Conservation (phyloP, 2,888 invertebrate genomes). For the Noctua fimbriata region DNA sequence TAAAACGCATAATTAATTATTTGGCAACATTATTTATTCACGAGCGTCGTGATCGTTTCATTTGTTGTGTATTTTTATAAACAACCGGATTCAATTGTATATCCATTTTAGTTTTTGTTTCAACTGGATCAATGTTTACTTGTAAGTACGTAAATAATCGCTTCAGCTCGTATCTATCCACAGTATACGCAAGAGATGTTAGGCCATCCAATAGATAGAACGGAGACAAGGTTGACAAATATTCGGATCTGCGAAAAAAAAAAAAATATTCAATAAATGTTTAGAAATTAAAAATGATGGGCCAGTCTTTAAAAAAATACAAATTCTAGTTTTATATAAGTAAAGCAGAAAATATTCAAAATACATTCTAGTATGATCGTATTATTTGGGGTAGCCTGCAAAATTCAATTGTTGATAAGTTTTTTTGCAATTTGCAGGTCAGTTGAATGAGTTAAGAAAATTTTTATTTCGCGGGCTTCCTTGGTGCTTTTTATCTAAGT, state of each 20-base stretch:
- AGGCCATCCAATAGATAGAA: slow-evolving; percentile 69
- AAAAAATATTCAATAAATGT: background rate
- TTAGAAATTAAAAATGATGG: background rate
- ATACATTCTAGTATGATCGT: too few species aligned
- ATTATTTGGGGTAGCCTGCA: too few species aligned
- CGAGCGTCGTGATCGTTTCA: background rate
- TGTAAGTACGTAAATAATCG: slow-evolving; percentile 69
- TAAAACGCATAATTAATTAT: background rate
- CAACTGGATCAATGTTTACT: slow-evolving; percentile 58
- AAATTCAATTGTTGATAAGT: too few species aligned
- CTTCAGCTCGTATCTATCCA: slow-evolving; percentile 57
- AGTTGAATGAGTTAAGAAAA: too few species aligned
- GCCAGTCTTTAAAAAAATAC: background rate
- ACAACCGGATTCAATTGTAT: slow-evolving; percentile 9
- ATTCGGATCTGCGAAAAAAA: slow-evolving; percentile 43
- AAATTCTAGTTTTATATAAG: too few species aligned
- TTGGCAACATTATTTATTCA: slow-evolving; percentile 33
- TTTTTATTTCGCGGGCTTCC: too few species aligned
- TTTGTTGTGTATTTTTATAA: background rate
- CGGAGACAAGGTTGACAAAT: slow-evolving; percentile 53
- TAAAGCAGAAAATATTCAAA: too few species aligned
- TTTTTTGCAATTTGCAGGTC: too few species aligned
- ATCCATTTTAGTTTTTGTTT: slow-evolving; percentile 11
- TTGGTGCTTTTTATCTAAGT: too few species aligned
- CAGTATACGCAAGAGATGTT: slow-evolving; percentile 66